These are phyloP conservation scores for Andrena hattorfiana DNA, from an alignment of 2,888 invertebrate genomes.

Conservation along the genomic window DNA sequence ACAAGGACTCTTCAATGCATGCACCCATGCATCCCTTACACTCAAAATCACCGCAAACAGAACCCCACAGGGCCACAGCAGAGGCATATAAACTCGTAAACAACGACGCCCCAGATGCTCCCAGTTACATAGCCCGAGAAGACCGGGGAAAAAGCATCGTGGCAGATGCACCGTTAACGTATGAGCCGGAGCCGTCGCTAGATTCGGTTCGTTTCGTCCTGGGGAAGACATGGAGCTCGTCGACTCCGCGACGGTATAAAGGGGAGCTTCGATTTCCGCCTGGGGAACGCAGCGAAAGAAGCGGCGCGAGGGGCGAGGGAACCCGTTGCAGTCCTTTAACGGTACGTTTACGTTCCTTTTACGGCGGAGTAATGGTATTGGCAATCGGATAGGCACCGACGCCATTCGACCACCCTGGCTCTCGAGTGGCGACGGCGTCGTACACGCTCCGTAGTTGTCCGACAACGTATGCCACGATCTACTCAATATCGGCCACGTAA, in stretches of 20 bases:
- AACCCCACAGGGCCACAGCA: too few relatives aligned
- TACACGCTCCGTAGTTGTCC: slow-evolving; percentile 36
- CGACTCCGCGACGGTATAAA: slow-evolving; percentile 16
- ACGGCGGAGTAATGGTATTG: slow-evolving; percentile 73
- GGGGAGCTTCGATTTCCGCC: slow-evolving; percentile 19
- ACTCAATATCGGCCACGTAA: slow-evolving; percentile 40
- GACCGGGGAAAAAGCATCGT: not conserved
- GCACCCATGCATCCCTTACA: too few relatives aligned
- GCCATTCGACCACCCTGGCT: slow-evolving; percentile 27
- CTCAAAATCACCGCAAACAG: too few relatives aligned
- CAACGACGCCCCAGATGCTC: too few relatives aligned
- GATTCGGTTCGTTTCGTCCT: slow-evolving; percentile 31
- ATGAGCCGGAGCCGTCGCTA: slow-evolving; percentile 13
- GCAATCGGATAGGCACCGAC: slow-evolving; percentile 65
- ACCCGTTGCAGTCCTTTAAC: slow-evolving; percentile 65
- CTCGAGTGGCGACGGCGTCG: slow-evolving; percentile 20
- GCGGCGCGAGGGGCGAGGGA: not conserved
- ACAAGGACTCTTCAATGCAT: too few relatives aligned
- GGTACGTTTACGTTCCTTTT: slow-evolving; percentile 72
- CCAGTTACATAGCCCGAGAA: not conserved
- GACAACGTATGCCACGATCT: slow-evolving; percentile 30
- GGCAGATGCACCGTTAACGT: slow-evolving; percentile 30
- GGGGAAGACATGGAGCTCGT: not conserved
- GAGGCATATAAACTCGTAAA: too few relatives aligned
- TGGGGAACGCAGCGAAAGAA: not conserved